These are phyloP conservation scores for Eurystomus glaucurus DNA, from an alignment of 2,797 vertebrate species.

Conservation along the genomic window DNA sequence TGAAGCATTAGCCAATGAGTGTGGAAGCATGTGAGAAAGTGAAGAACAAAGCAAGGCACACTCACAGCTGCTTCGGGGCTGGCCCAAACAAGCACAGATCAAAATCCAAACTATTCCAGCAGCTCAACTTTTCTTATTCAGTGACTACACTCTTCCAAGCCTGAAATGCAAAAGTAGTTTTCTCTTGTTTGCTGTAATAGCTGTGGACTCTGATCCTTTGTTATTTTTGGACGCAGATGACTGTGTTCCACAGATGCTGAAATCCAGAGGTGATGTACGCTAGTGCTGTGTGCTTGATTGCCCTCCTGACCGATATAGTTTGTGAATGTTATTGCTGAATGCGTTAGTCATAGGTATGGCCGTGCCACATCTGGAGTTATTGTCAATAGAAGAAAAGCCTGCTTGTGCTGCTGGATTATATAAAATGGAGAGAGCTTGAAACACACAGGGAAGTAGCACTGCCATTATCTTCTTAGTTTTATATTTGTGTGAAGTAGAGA, in stretches of 20 bases:
- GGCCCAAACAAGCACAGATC: not conserved
- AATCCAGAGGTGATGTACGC: conserved; percentile 41
- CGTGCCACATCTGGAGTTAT: conserved; percentile 52
- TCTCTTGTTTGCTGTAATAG: not conserved
- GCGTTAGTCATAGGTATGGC: conserved; percentile 54
- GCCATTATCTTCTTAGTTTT: not conserved
- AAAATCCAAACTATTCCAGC: not conserved
- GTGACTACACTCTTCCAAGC: not conserved
- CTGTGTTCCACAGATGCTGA: not conserved
- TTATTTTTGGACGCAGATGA: not conserved
- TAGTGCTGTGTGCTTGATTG: conserved; percentile 19
- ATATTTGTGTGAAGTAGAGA: not conserved
- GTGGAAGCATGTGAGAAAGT: not conserved
- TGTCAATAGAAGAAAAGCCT: conserved; percentile 41
- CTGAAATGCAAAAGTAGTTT: not conserved
- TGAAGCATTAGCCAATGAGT: not conserved
- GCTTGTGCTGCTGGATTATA: conserved; percentile 54
- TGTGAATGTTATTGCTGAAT: conserved; percentile 49
- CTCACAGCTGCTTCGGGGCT: not conserved
- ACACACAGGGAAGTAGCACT: not conserved
- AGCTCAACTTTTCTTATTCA: not conserved
- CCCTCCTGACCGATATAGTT: conserved; percentile 69
- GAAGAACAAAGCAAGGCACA: not conserved
- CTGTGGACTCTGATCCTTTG: not conserved
- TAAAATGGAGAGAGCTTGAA: conserved; percentile 17